Conservation (phyloP, 2,797 vertebrate genomes). For the Onychomys torridus region DNA sequence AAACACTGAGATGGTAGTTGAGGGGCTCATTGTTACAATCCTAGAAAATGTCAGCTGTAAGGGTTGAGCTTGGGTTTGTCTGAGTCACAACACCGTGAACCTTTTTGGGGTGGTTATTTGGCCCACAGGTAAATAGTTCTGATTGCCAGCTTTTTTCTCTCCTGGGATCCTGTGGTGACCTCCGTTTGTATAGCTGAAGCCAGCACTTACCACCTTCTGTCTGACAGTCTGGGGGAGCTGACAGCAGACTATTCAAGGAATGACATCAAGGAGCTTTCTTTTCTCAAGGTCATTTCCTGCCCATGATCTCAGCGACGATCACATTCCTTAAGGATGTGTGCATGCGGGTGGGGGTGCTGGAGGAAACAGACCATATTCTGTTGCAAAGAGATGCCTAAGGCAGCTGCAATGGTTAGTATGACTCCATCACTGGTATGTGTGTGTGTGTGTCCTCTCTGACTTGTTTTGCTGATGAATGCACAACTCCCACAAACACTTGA, state of each 20-base stretch:
- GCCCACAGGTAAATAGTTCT: background rate
- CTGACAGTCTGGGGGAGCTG: constrained; percentile 51
- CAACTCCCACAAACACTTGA: background rate
- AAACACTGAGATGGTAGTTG: background rate
- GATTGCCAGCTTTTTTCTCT: background rate
- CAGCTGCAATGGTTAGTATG: background rate
- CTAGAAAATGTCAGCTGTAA: background rate
- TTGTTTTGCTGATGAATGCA: constrained; percentile 54
- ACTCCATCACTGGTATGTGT: constrained; percentile 40
- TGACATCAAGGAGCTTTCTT: constrained; percentile 68
- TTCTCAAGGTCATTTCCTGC: constrained; percentile 79
- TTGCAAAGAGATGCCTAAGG: background rate
- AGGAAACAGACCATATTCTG: constrained; percentile 43
- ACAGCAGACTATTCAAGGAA: constrained; percentile 72
- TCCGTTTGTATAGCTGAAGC: constrained; percentile 70
- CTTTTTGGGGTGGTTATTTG: constrained; percentile 30
- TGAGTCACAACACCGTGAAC: background rate
- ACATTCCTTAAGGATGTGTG: constrained; percentile 49
- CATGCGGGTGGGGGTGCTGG: background rate
- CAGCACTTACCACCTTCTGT: constrained; percentile 58
- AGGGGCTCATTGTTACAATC: background rate
- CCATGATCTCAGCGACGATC: constrained; percentile 64
- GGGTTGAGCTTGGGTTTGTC: background rate
- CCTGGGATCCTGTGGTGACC: constrained; percentile 43
- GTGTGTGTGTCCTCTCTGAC: constrained; percentile 17